phyloP scores from a whole-genome alignment of 2,797 vertebrate species.

The Toxotes lorentzi region DNA sequence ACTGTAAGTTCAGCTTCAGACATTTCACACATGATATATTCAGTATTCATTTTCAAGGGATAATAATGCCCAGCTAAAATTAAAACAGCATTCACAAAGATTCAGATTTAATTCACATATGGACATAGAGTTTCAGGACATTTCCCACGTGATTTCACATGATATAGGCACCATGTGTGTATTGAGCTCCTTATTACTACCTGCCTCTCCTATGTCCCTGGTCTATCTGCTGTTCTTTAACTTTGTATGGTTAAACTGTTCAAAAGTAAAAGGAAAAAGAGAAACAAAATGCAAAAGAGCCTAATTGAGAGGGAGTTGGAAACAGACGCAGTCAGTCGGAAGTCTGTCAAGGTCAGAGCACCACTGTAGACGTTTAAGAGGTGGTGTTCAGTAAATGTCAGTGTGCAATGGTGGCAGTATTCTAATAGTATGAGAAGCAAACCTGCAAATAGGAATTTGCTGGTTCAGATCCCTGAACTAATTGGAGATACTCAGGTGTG shows the following conservation, averaged over 20 bases:
- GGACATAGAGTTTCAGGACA: too few relatives aligned
- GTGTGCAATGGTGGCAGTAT: background rate
- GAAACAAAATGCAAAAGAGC: background rate
- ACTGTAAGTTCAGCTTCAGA: background rate
- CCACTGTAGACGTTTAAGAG: background rate
- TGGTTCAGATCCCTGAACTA: slow-evolving; percentile 40
- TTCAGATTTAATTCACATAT: too few relatives aligned
- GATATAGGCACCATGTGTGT: background rate
- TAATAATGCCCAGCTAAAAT: background rate
- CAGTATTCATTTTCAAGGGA: background rate
- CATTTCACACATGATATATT: too few relatives aligned
- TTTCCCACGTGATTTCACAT: too few relatives aligned
- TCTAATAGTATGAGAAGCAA: slow-evolving; percentile 13
- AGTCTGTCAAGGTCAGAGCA: slow-evolving; percentile 8
- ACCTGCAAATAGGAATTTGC: slow-evolving; percentile 32
- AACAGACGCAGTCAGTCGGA: slow-evolving; percentile 9
- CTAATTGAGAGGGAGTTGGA: background rate
- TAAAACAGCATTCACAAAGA: too few relatives aligned
- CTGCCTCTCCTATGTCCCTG: background rate
- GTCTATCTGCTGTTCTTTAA: background rate
- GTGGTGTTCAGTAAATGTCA: slow-evolving; percentile 30
- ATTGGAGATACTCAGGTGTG: slow-evolving; percentile 32
- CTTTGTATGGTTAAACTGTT: background rate
- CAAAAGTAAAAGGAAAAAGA: background rate
- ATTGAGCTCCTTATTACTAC: too few relatives aligned